These are phyloP conservation scores for Chelon labrosus DNA, from an alignment of 2,797 vertebrate species.

Conservation along the genomic window DNA sequence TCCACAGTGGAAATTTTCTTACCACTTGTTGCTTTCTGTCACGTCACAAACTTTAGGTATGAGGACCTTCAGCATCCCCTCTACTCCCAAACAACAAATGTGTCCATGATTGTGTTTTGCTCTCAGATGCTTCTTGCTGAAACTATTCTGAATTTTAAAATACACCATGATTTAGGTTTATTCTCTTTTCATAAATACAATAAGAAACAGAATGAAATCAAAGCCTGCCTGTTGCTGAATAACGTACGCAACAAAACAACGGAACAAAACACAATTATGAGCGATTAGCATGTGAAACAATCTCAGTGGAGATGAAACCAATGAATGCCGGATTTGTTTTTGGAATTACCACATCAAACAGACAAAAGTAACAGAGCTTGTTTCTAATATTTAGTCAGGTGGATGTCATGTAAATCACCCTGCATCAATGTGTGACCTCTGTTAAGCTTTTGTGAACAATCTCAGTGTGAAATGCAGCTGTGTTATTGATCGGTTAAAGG, in stretches of 20 bases:
- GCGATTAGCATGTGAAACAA: slow-evolving; percentile 45
- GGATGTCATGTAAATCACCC: no score
- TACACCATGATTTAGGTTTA: neutral
- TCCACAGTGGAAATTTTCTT: neutral
- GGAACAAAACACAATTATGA: neutral
- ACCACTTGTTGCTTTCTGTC: neutral
- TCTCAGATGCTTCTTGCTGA: neutral
- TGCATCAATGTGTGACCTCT: no score
- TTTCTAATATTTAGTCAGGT: no score
- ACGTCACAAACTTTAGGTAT: neutral
- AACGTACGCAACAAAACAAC: slow-evolving; percentile 10
- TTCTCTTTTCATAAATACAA: slow-evolving; percentile 4
- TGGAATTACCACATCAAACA: slow-evolving; percentile 48
- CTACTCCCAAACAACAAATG: no score
- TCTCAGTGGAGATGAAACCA: neutral
- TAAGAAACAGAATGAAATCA: slow-evolving; percentile 29
- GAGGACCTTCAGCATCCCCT: no score
- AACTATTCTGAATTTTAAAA: neutral
- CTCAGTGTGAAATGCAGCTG: no score
- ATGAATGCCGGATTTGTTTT: neutral
- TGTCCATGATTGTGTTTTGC: no score
- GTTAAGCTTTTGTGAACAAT: no score
- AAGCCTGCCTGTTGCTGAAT: slow-evolving; percentile 32
- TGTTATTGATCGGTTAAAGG: no score
- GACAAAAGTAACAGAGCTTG: neutral